phyloP scores from a whole-genome alignment of 2,888 invertebrate genomes.

The Choristoneura rosaceana region DNA sequence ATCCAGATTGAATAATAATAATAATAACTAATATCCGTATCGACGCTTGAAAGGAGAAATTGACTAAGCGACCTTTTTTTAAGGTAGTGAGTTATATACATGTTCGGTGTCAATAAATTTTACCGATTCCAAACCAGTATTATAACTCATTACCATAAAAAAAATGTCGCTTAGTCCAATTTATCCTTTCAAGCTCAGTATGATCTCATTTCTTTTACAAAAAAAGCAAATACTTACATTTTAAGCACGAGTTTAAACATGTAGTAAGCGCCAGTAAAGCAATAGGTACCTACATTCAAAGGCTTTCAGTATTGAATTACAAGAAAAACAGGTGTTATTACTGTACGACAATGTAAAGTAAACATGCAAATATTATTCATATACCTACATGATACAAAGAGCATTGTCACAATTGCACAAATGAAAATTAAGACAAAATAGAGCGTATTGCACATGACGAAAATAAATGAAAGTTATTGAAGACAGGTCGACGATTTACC shows the following conservation, averaged over 20 bases:
- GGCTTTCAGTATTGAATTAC: conserved; percentile 1
- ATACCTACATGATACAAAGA: background rate
- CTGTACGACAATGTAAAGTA: conserved; percentile 6
- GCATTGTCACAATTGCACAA: conserved; percentile 4
- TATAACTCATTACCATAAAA: no score
- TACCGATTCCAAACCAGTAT: no score
- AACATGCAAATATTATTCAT: conserved; percentile 3
- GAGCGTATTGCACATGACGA: background rate
- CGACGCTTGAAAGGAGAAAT: no score
- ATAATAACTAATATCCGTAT: no score
- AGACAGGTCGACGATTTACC: no score
- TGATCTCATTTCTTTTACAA: no score
- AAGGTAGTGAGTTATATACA: no score
- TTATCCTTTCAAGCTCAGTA: no score
- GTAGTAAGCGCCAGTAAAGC: background rate
- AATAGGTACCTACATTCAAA: background rate
- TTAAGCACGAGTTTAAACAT: background rate
- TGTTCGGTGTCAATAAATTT: no score
- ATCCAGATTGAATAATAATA: no score
- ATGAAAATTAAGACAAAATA: conserved; percentile 6
- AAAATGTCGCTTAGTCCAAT: no score
- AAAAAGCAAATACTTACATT: background rate
- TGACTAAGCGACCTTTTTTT: no score
- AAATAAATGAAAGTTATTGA: background rate
- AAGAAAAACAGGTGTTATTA: conserved; percentile 10